Evolutionary conservation across 1,140 invertebrate species (phyloP).

Genomic region (Drosophila dunni): DNA sequence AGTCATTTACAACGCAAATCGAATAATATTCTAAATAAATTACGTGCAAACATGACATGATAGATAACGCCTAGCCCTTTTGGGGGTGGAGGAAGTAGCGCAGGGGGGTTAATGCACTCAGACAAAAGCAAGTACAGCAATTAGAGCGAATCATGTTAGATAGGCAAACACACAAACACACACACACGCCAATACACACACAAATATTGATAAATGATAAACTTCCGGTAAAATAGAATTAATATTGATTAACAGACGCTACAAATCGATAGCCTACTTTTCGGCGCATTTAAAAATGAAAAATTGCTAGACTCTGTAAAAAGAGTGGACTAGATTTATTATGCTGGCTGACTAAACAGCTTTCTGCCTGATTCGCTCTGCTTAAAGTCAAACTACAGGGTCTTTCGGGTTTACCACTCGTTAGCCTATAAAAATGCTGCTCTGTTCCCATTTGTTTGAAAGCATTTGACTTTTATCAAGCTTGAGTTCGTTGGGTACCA

Average conservation of each 20-base stretch:
- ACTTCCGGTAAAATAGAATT: not conserved
- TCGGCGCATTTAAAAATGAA: not conserved
- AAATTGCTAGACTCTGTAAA: no score
- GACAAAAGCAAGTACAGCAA: slow-evolving; percentile 31
- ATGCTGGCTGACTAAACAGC: no score
- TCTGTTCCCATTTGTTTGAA: slow-evolving; percentile 12
- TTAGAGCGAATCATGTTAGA: slow-evolving; percentile 37
- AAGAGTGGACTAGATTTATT: no score
- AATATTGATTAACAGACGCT: slow-evolving; percentile 7
- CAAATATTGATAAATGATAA: slow-evolving; percentile 24
- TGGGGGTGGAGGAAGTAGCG: not conserved
- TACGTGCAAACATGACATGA: slow-evolving; percentile 72
- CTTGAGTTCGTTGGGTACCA: not conserved
- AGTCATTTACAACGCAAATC: slow-evolving; percentile 79
- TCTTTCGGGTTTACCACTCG: not conserved
- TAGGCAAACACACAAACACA: slow-evolving; percentile 20
- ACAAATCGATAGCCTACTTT: not conserved
- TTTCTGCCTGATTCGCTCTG: no score
- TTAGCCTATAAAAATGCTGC: not conserved
- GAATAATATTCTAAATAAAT: slow-evolving; percentile 81
- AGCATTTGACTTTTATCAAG: slow-evolving; percentile 13
- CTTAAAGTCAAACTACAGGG: no score
- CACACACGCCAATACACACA: not conserved
- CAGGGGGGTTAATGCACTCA: slow-evolving; percentile 21
- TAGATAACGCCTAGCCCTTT: slow-evolving; percentile 44